Base-by-base conservation (phyloP, 2,888 invertebrate genomes). In the Antitype chi region DNA sequence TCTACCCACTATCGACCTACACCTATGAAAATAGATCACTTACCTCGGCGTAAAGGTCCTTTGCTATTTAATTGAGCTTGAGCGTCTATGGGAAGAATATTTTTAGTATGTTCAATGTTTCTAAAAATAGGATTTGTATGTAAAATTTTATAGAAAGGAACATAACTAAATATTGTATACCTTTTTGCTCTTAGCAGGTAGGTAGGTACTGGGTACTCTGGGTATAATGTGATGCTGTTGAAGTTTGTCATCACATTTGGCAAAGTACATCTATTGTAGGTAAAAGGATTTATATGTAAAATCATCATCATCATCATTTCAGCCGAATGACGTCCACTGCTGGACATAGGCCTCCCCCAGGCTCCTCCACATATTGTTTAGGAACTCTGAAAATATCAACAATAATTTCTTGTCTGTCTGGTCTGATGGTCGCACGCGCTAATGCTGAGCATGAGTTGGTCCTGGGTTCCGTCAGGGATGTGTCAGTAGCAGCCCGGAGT, bases 211-310 rank as follows among this genome's bases (percentile, higher is more conserved):
- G 2, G 20, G 20, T 38, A 38, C 38, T 57, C 38, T 69, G 17
- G 17, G 11, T 70, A 70, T 25, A 53, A 3, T 59, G 43, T 28
- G 47, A 53, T 53, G 25, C 7, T 55, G 53, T 13, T 53, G 47
- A 28, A 23, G 49, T 59, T 49, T 52, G n/a, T n/a, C n/a, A n/a
- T n/a, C n/a, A n/a, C n/a, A n/a, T n/a, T n/a, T n/a, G n/a, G n/a
- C n/a, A n/a, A n/a, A 74, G 49, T n/a, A 74, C 74, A 74, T 52
- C 38, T 60, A 49, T 38, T 74, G 47, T n/a, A 49, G 2, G 6
- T 28, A 52, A 49, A 74, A 52, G 17, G 38, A 73, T 59, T 74
- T 72, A 20, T 49, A 38, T 38, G 38, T 38, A 38, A 38, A 38
- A 38, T 38, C 38, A 38, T 38, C 38, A 38, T 38, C 38, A 38